These are phyloP conservation scores for Elaeidobius kamerunicus DNA, from an alignment of 2,888 invertebrate genomes.

Conservation along the genomic window DNA sequence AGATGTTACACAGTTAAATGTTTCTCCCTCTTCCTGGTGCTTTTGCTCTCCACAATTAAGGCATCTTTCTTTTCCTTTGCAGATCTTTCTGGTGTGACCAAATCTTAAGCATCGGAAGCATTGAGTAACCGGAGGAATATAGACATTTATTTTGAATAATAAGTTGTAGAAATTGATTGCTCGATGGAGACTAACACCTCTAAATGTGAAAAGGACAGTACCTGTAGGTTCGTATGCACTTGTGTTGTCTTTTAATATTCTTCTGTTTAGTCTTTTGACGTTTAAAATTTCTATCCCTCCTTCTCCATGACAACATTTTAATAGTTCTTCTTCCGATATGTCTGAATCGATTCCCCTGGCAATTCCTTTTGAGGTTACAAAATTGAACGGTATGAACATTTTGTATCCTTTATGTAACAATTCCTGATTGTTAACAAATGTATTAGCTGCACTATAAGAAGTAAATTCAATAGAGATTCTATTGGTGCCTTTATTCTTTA, in stretches of 20 bases:
- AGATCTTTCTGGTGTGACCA: slow-evolving; percentile 5
- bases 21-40: not conserved
- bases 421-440: not conserved
- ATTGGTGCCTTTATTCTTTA: not conserved
- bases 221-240: not conserved
- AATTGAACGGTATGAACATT: not conserved
- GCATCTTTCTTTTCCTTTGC: slow-evolving; percentile 1
- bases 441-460: slow-evolving; percentile 1
- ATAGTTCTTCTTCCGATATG: not conserved
- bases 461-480: slow-evolving; percentile 1
- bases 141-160: not conserved
- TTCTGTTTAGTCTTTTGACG: not conserved
- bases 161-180: not conserved
- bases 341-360: not conserved
- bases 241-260: not conserved
- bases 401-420: not conserved
- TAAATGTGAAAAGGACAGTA: slow-evolving; percentile 4
- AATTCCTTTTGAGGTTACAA: slow-evolving; percentile 5
- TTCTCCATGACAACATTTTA: not conserved
- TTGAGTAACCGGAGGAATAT: slow-evolving; percentile 11
- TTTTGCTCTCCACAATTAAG: not conserved
- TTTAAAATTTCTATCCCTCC: not conserved
- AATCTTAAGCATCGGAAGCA: not conserved
- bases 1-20: not conserved
- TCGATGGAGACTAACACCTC: not conserved